Evolutionary conservation across 2,888 invertebrate species (phyloP).

Genomic region (Elysia crispata): DNA sequence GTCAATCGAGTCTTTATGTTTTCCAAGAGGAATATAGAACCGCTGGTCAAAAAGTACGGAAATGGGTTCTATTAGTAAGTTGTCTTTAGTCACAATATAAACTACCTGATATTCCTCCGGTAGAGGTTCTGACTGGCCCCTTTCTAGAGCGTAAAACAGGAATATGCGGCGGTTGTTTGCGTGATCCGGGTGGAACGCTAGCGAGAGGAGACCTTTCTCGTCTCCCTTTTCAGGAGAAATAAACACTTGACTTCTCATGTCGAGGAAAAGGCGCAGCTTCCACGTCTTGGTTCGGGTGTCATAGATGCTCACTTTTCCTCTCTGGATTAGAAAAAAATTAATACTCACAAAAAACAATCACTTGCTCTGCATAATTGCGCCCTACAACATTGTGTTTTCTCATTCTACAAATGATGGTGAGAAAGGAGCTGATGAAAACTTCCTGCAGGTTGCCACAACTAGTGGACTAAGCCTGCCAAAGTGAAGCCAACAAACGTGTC

Average conservation of each 20-base stretch:
- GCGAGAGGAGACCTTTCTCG: slow-evolving; percentile 44
- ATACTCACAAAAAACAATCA: too few species aligned
- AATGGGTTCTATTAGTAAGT: background rate
- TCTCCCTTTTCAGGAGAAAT: slow-evolving; percentile 32
- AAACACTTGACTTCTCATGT: slow-evolving; percentile 21
- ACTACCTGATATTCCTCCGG: background rate
- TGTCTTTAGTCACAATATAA: background rate
- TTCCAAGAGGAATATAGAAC: too few species aligned
- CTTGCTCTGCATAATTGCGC: too few species aligned
- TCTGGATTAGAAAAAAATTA: slow-evolving; percentile 5
- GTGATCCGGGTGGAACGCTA: slow-evolving; percentile 44
- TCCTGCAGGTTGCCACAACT: too few species aligned
- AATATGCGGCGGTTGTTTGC: slow-evolving; percentile 66
- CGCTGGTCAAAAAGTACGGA: too few species aligned
- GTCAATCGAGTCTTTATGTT: too few species aligned
- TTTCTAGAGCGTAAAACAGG: slow-evolving; percentile 66
- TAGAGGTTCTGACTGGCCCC: slow-evolving; percentile 12
- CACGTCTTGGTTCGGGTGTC: slow-evolving; percentile 17
- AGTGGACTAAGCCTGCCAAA: too few species aligned
- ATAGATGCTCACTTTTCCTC: slow-evolving; percentile 33
- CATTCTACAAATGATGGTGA: too few species aligned
- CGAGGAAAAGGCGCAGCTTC: slow-evolving; percentile 29
- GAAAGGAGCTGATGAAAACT: too few species aligned
- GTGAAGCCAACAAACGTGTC: too few species aligned
- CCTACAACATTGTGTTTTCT: too few species aligned